Conservation (phyloP, 2,888 invertebrate species). For the Hypercompe scribonia region DNA sequence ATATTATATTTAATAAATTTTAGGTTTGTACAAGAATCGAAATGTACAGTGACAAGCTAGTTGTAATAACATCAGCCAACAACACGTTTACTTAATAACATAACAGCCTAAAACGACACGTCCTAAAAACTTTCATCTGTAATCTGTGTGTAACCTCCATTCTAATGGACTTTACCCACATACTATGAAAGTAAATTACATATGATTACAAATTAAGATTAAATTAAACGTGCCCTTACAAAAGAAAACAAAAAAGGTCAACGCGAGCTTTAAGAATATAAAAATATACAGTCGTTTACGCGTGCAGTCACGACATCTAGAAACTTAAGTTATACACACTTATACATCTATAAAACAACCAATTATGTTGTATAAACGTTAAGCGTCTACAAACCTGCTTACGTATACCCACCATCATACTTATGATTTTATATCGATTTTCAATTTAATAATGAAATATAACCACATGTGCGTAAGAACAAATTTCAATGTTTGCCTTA, state of each 20-base stretch:
- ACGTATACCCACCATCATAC: too few species aligned
- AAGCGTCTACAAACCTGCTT: background rate
- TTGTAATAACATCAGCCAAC: constrained; percentile 10
- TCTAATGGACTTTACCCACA: constrained; percentile 56
- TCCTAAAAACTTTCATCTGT: constrained; percentile 69
- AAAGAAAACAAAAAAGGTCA: constrained; percentile 39
- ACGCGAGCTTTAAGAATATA: constrained; percentile 29
- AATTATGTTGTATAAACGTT: constrained; percentile 5
- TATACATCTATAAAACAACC: background rate
- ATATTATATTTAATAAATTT: background rate
- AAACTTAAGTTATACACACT: constrained; percentile 9
- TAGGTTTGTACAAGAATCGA: background rate
- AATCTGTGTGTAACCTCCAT: constrained; percentile 53
- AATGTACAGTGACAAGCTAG: background rate
- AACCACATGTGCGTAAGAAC: background rate
- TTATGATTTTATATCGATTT: background rate
- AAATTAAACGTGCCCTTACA: constrained; percentile 32
- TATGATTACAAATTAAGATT: constrained; percentile 52
- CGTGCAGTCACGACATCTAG: constrained; percentile 38
- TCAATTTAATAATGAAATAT: constrained; percentile 5
- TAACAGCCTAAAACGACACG: constrained; percentile 73
- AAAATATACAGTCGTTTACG: constrained; percentile 21
- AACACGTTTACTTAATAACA: constrained; percentile 50
- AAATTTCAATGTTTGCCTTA: constrained; percentile 17
- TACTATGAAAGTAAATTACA: constrained; percentile 37